Evolutionary conservation across 2,888 invertebrate species (phyloP).

Genomic region (Lepidocyrtoides sp.): DNA sequence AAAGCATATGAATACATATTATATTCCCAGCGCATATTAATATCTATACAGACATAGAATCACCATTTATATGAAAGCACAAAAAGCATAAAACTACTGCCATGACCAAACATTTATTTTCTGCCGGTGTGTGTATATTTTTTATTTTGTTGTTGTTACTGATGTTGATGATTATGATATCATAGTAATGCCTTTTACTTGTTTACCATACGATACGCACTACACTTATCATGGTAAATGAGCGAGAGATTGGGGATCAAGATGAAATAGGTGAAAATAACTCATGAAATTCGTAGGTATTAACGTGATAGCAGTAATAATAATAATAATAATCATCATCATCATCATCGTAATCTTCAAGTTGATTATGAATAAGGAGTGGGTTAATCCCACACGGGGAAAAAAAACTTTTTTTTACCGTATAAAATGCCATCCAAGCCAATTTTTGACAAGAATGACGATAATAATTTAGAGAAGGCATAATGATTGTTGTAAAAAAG

Average conservation of each 20-base stretch:
- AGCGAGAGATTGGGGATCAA: neutral
- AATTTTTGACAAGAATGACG: slow-evolving; percentile 16
- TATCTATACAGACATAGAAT: too few species aligned
- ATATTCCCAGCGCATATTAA: too few species aligned
- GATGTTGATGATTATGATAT: neutral
- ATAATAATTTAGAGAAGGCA: neutral
- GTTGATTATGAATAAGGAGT: slow-evolving; percentile 48
- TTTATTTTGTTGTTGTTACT: neutral
- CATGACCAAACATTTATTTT: slow-evolving; percentile 14
- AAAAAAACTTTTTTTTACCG: slow-evolving; percentile 49
- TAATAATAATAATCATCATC: slow-evolving; percentile 58
- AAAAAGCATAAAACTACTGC: slow-evolving; percentile 21
- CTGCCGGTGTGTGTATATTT: neutral
- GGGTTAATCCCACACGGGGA: slow-evolving; percentile 57
- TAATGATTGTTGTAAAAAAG: neutral
- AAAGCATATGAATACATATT: too few species aligned
- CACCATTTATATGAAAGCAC: too few species aligned
- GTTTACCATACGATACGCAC: neutral
- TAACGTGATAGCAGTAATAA: neutral
- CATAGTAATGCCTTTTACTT: neutral
- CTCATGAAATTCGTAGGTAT: slow-evolving; percentile 13
- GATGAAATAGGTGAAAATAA: slow-evolving; percentile 52
- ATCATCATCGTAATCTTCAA: neutral
- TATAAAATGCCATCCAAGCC: slow-evolving; percentile 26
- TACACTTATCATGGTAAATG: slow-evolving; percentile 7